Base-by-base conservation (phyloP, 2,113 vertebrate genomes). In the Hypanus sabinus region DNA sequence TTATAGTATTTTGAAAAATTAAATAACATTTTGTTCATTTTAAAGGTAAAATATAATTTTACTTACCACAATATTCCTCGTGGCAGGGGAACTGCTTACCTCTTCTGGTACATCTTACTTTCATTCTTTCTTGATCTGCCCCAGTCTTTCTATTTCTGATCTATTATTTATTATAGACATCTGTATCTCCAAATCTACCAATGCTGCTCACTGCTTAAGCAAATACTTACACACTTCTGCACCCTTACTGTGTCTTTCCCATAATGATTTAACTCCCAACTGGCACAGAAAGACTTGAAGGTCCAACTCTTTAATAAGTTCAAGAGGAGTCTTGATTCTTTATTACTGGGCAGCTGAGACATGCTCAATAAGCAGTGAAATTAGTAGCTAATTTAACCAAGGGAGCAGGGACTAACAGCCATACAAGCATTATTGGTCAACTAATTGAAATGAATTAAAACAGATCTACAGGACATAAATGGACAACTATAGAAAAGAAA, bases 391-490 rank as follows among this genome's bases (percentile, higher is more conserved):
- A 46, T 46, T 90, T 65, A 60, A 68, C n/a, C 85, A 90, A 62
- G 85, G 8, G 57, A 33, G 57, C 83, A 62, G 55, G 46, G 85
- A 65, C 60, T 90, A 14, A 90, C 33, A 65, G 65, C 85, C 14
- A 33, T n/a, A 65, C 62, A 90, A 90, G 60, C 83, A 62, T 68
- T 88, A 20, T 65, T 33, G 60, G 27, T 90, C 85, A 90, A 90
- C 62, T 90, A 90, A 33, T 57, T 85, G 11, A n/a, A n/a, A 88
- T 65, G 60, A 24, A 65, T 20, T 33, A 20, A 88, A 90, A 60
- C 85, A 90, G 85, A 90, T 90, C 85, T 90, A 60, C 85, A 65
- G 85, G 85, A 36, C n/a, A 68, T 46, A 5, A 90, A 90, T 90
- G 60, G 60, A 65, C 60, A n/a, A 90, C 60, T 90, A 90, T 9